A percentile compares a stretch with the other conserved stretches of the same genome.
Conservation (phyloP, 2,797 vertebrate genomes). For the Mastacembelus armatus region DNA sequence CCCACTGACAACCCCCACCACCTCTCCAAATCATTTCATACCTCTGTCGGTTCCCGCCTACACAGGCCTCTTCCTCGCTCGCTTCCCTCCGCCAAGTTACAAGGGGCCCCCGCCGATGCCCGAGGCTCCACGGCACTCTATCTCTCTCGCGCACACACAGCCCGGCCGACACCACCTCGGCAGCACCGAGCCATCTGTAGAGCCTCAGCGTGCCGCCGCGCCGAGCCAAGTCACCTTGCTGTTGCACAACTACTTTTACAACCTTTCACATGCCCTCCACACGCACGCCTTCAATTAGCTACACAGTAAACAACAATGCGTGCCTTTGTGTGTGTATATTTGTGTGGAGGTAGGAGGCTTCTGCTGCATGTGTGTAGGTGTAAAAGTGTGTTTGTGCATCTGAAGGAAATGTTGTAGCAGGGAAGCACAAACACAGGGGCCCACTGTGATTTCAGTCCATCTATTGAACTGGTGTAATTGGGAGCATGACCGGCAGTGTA, state of each 20-base stretch:
- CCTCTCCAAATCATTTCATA: slow-evolving; percentile 63
- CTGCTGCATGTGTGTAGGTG: slow-evolving; percentile 53
- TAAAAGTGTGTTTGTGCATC: slow-evolving; percentile 57
- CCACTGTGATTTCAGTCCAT: slow-evolving; percentile 63
- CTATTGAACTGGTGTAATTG: slow-evolving; percentile 82
- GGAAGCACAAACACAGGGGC: slow-evolving; percentile 58
- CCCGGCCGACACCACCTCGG: slow-evolving; percentile 63
- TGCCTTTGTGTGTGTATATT: slow-evolving; percentile 42
- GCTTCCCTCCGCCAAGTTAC: slow-evolving; percentile 73
- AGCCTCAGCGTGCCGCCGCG: slow-evolving; percentile 19
- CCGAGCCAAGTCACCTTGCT: slow-evolving; percentile 59
- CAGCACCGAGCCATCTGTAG: slow-evolving; percentile 79
- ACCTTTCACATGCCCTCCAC: slow-evolving; percentile 48
- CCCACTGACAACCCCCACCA: slow-evolving; percentile 15
- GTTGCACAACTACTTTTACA: slow-evolving; percentile 62
- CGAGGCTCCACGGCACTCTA: slow-evolving; percentile 65
- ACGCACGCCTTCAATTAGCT: slow-evolving; percentile 56
- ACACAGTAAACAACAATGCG: slow-evolving; percentile 57
- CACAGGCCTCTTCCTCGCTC: slow-evolving; percentile 62
- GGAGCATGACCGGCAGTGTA: slow-evolving; percentile 70
- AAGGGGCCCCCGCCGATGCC: slow-evolving; percentile 70
- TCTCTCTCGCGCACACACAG: slow-evolving; percentile 59
- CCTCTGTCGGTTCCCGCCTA: slow-evolving; percentile 72
- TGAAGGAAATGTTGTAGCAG: slow-evolving; percentile 59
- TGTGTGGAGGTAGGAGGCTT: slow-evolving; percentile 51